These are phyloP conservation scores for Antechinus flavipes DNA, from an alignment of 2,113 vertebrate genomes.

Conservation along the genomic window DNA sequence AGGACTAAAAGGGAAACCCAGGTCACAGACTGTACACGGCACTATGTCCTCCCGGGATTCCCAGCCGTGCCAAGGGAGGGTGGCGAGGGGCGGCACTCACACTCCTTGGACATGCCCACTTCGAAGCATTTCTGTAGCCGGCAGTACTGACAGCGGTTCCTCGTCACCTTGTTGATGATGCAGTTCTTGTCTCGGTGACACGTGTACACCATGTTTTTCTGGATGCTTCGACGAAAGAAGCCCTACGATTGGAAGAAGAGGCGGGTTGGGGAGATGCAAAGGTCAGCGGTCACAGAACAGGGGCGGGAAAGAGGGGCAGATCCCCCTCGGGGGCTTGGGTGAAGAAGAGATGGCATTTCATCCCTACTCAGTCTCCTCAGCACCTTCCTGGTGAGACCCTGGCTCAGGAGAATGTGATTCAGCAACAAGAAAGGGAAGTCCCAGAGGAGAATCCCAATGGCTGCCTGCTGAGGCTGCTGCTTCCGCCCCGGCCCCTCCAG, in stretches of 20 bases:
- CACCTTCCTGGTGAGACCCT: neutral
- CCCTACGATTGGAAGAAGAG: constrained; percentile 85
- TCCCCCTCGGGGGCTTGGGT: neutral
- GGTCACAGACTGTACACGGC: neutral
- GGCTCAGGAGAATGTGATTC: neutral
- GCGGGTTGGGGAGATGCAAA: neutral
- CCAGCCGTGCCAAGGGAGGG: neutral
- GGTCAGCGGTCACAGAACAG: neutral
- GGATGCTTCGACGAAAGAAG: constrained; percentile 98
- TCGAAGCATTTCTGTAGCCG: constrained; percentile 99
- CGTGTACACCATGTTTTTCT: constrained; percentile 99
- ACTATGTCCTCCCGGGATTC: neutral
- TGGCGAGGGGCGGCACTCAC: constrained; percentile 85
- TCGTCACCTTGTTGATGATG: constrained; percentile 99
- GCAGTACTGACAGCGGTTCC: constrained; percentile 99
- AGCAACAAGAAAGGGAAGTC: neutral
- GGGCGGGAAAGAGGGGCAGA: neutral
- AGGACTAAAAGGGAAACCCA: neutral
- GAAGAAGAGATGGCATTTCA: neutral
- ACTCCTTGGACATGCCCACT: constrained; percentile 99
- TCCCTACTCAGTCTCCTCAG: neutral
- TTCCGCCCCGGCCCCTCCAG: neutral
- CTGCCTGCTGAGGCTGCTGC: neutral
- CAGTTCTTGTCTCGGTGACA: constrained; percentile 99
- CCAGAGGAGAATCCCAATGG: neutral